phyloP scores from a whole-genome alignment of 2,797 vertebrate genomes.

The Podargus strigoides region DNA sequence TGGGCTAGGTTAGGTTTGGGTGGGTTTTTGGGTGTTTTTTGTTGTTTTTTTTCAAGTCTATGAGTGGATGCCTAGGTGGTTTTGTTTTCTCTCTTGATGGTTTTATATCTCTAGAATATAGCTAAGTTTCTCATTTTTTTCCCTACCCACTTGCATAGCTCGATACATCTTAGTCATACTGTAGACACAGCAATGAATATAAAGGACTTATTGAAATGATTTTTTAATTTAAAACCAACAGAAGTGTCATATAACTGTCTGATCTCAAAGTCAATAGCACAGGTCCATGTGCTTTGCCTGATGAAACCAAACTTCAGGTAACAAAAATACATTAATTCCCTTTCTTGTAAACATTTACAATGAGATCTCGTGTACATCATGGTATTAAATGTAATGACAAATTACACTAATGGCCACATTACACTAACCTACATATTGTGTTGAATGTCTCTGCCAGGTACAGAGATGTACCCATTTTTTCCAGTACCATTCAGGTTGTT shows the following conservation, averaged over 20 bases:
- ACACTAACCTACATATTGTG: neutral
- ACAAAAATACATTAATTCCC: neutral
- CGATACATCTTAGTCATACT: neutral
- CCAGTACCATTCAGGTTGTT: neutral
- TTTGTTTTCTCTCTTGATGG: slow-evolving; percentile 48
- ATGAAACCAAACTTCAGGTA: neutral
- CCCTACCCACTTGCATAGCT: slow-evolving; percentile 23
- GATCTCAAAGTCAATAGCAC: neutral
- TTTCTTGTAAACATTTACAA: neutral
- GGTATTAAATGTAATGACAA: neutral
- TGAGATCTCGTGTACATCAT: neutral
- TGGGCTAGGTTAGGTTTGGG: neutral
- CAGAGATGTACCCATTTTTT: rapidly evolving
- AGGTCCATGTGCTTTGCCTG: neutral
- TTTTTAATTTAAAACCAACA: neutral
- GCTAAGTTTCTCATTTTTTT: slow-evolving; percentile 37
- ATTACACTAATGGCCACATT: neutral
- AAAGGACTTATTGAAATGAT: neutral
- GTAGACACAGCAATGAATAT: slow-evolving; percentile 2
- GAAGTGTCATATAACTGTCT: neutral
- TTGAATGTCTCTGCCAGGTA: neutral
- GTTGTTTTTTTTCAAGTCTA: neutral
- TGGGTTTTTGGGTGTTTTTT: too few relatives aligned
- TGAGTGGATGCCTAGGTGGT: slow-evolving; percentile 24
- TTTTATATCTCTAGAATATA: slow-evolving; percentile 42